phyloP scores from a whole-genome alignment of 2,888 invertebrate genomes.

The Pecten maximus region DNA sequence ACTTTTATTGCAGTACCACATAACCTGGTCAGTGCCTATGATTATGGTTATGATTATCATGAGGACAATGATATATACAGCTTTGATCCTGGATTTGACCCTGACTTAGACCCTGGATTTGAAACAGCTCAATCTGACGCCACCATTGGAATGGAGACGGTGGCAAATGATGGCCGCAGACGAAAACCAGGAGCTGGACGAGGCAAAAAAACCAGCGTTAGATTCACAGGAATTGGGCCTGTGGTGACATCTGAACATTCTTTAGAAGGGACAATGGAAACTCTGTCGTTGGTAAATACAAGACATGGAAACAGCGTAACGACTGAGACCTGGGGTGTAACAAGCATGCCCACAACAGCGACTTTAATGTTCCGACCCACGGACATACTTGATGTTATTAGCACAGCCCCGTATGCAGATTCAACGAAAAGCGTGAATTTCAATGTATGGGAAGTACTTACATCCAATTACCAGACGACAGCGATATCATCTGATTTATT shows the following conservation, averaged over 20 bases:
- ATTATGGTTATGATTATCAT: too few species aligned
- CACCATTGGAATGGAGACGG: too few species aligned
- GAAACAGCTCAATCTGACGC: too few species aligned
- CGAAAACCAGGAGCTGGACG: too few species aligned
- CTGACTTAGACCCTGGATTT: too few species aligned
- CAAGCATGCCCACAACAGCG: not conserved
- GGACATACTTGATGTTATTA: not conserved
- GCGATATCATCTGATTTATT: not conserved
- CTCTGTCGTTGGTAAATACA: not conserved
- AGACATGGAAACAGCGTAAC: not conserved
- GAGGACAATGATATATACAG: too few species aligned
- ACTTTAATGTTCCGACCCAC: not conserved
- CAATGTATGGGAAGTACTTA: not conserved
- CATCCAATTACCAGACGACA: not conserved
- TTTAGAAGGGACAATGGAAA: not conserved
- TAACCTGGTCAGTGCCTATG: too few species aligned
- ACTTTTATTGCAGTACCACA: too few species aligned
- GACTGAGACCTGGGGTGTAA: not conserved
- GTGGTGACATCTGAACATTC: not conserved
- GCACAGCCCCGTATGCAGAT: not conserved
- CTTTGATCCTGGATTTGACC: too few species aligned
- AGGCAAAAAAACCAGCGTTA: too few species aligned
- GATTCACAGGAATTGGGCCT: not conserved
- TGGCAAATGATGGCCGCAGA: too few species aligned
- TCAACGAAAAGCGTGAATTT: not conserved